These are phyloP conservation scores for Temnothorax unifasciatus DNA, from an alignment of 2,888 invertebrate species.

Conservation along the genomic window DNA sequence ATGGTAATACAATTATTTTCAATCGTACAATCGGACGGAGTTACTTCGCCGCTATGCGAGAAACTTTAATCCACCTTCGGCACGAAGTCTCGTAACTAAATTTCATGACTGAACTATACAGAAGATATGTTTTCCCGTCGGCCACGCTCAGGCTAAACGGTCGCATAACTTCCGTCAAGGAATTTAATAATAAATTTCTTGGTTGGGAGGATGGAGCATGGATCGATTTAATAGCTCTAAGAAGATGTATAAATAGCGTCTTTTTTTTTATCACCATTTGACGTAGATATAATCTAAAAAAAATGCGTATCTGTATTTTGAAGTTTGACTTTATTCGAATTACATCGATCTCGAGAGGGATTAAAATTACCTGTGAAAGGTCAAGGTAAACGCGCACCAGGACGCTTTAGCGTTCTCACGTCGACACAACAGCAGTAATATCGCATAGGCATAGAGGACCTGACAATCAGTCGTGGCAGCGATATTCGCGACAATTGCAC, in stretches of 20 bases:
- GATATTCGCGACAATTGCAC: background rate
- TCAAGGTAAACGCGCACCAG: background rate
- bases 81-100: background rate
- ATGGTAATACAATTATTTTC: background rate
- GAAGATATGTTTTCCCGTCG: background rate
- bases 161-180: slow-evolving; percentile 10
- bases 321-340: background rate
- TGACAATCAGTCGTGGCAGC: background rate
- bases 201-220: background rate
- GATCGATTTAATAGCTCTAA: background rate
- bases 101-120: background rate
- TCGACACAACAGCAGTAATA: background rate
- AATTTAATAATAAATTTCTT: slow-evolving; percentile 37
- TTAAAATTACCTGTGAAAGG: background rate
- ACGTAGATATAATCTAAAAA: no score
- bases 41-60: background rate
- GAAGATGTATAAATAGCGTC: background rate
- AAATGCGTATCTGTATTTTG: background rate
- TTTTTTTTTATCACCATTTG: background rate
- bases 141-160: background rate
- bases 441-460: background rate
- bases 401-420: background rate
- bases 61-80: slow-evolving; percentile 13
- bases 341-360: background rate
- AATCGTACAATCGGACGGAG: background rate